Percentiles rank a stretch among this genome's conserved stretches.
Evolutionary conservation across 2,797 vertebrate species (phyloP).

Genomic region (Pangasius macronema): DNA sequence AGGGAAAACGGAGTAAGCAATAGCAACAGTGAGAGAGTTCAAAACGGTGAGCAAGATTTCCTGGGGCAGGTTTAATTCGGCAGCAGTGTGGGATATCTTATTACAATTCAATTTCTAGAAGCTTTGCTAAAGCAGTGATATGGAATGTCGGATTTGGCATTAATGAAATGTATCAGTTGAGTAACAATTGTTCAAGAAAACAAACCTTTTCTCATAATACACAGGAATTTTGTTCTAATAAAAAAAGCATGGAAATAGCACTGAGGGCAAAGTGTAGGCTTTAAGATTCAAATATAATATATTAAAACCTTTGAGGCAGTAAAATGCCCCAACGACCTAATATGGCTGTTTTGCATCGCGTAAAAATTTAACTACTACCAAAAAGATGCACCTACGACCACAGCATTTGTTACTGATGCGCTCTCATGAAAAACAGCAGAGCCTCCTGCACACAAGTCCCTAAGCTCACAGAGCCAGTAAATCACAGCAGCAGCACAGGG

Average conservation of each 20-base stretch:
- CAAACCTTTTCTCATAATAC: slow-evolving; percentile 4
- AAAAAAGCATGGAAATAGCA: not conserved
- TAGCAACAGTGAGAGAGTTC: slow-evolving; percentile 19
- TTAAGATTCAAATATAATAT: not conserved
- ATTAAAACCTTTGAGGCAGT: not conserved
- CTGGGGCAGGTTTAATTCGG: slow-evolving; percentile 52
- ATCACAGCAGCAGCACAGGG: slow-evolving; percentile 53
- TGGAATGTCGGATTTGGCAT: slow-evolving; percentile 60
- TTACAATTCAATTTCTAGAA: slow-evolving; percentile 63
- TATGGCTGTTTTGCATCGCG: no score
- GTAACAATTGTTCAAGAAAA: slow-evolving; percentile 41
- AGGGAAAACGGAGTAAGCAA: not conserved
- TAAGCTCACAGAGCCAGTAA: slow-evolving; percentile 53
- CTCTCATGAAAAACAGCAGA: slow-evolving; percentile 42
- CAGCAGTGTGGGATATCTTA: slow-evolving; percentile 52
- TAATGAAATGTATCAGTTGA: slow-evolving; percentile 60
- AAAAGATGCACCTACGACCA: slow-evolving; percentile 14
- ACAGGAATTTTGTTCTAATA: slow-evolving; percentile 8
- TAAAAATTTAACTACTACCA: not conserved
- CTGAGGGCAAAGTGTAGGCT: not conserved
- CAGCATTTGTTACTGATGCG: slow-evolving; percentile 25
- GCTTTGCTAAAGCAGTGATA: slow-evolving; percentile 60
- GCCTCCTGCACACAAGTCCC: slow-evolving; percentile 38
- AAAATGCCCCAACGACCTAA: not conserved
- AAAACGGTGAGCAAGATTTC: slow-evolving; percentile 34